These are phyloP conservation scores for Drosophila carrolli DNA, from an alignment of 1,140 invertebrate species.

Conservation along the genomic window DNA sequence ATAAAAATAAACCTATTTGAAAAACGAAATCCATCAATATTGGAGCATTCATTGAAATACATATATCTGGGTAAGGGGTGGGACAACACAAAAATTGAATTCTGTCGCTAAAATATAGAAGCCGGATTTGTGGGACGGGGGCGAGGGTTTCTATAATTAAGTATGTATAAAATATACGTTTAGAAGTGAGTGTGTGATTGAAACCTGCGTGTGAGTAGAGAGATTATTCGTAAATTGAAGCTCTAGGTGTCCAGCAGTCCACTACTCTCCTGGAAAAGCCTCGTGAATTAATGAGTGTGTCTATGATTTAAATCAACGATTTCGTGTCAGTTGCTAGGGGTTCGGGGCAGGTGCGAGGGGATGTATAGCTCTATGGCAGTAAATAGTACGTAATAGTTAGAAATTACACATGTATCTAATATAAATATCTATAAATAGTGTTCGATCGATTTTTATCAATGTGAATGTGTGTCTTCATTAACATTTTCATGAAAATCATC, in stretches of 20 bases:
- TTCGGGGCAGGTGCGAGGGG: constrained; percentile 22
- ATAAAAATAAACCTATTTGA: constrained; percentile 62
- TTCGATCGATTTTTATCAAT: constrained; percentile 63
- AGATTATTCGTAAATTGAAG: constrained; percentile 34
- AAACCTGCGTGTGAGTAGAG: constrained; percentile 52
- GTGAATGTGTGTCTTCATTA: constrained; percentile 57
- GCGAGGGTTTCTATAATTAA: constrained; percentile 14
- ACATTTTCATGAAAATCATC: constrained; percentile 31
- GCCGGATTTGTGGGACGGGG: constrained; percentile 1
- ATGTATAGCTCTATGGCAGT: constrained; percentile 75
- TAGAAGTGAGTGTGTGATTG: constrained; percentile 20
- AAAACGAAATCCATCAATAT: constrained; percentile 50
- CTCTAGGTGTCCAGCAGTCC: constrained; percentile 28
- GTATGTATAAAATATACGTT: constrained; percentile 6
- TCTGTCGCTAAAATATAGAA: constrained; percentile 10
- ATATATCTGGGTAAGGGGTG: background rate
- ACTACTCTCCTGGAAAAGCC: constrained; percentile 40
- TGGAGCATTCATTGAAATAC: constrained; percentile 34
- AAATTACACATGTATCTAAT: constrained; percentile 70
- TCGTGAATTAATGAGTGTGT: constrained; percentile 28
- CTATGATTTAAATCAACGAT: constrained; percentile 18
- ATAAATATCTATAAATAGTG: constrained; percentile 73
- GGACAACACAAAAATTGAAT: constrained; percentile 45
- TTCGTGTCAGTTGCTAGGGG: constrained; percentile 27
- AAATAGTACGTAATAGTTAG: constrained; percentile 78